These are phyloP conservation scores for Patiria pectinifera DNA, from an alignment of 53 echinoderm and acorn worm species.

Conservation along the genomic window DNA sequence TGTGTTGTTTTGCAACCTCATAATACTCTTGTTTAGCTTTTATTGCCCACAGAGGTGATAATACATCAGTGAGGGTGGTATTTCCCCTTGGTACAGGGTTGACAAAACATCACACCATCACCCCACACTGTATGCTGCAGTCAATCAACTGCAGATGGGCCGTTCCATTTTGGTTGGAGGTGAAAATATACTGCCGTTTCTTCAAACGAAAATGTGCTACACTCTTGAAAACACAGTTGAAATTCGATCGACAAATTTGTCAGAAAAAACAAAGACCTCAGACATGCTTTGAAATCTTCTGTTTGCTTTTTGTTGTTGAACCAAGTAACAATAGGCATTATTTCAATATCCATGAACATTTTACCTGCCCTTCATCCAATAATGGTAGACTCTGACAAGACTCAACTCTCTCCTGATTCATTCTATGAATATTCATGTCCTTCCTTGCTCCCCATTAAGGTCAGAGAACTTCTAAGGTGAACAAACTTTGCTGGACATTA, in stretches of 20 bases:
- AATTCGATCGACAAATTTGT: neutral
- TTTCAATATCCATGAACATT: neutral
- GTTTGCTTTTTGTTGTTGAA: neutral
- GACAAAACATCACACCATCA: constrained; percentile 22
- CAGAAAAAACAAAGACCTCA: neutral
- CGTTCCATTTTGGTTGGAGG: neutral
- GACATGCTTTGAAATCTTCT: neutral
- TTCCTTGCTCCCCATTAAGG: neutral
- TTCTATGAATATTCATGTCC: neutral
- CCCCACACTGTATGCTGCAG: neutral
- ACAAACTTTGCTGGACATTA: constrained; percentile 14
- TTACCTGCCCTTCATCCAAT: neutral
- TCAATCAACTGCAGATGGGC: neutral
- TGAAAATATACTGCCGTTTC: neutral
- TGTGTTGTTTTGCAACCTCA: no score
- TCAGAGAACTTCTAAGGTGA: constrained; percentile 29
- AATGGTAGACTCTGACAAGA: neutral
- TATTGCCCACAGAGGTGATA: no score
- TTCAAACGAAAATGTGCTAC: neutral
- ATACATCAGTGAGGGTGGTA: neutral
- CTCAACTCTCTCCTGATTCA: neutral
- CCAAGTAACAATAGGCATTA: neutral
- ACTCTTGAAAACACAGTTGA: neutral
- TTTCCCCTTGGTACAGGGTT: neutral
- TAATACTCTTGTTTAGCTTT: neutral